These are phyloP conservation scores for Argyresthia albistria DNA, from an alignment of 2,888 invertebrate species.

Conservation along the genomic window DNA sequence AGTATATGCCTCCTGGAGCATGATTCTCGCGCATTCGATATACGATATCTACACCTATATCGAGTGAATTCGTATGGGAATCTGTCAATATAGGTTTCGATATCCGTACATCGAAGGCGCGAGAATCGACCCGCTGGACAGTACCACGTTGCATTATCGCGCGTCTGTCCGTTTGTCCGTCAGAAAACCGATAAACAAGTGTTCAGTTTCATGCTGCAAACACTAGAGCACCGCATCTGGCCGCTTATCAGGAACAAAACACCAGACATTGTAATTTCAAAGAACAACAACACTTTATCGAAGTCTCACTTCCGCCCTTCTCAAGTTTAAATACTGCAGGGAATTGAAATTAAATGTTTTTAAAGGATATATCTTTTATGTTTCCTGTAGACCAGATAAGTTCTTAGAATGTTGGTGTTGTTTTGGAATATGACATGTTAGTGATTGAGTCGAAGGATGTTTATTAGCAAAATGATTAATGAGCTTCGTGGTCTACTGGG, in stretches of 20 bases:
- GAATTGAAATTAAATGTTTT: constrained; percentile 5
- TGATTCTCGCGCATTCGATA: no score
- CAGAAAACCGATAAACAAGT: constrained; percentile 56
- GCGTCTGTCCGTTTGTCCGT: constrained; percentile 28
- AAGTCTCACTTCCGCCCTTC: constrained; percentile 42
- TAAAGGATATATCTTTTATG: constrained; percentile 5
- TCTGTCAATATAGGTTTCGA: no score
- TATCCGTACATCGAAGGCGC: no score
- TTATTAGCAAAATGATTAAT: no score
- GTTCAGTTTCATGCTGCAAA: constrained; percentile 51
- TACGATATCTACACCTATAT: neutral
- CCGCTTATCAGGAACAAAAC: constrained; percentile 13
- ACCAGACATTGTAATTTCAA: constrained; percentile 48
- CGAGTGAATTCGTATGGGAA: constrained; percentile 16
- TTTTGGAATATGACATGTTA: no score
- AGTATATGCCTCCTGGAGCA: no score
- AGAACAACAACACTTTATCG: constrained; percentile 34
- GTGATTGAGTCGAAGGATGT: no score
- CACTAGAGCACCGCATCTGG: constrained; percentile 47
- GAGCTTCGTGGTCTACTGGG: no score
- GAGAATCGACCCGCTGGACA: no score
- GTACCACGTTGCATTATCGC: constrained; percentile 14
- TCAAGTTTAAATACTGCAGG: constrained; percentile 23
- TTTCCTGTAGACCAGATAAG: constrained; percentile 20
- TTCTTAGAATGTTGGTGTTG: no score